Evolutionary conservation across 2,113 vertebrate species (phyloP).

Genomic region (Silurus glanis): DNA sequence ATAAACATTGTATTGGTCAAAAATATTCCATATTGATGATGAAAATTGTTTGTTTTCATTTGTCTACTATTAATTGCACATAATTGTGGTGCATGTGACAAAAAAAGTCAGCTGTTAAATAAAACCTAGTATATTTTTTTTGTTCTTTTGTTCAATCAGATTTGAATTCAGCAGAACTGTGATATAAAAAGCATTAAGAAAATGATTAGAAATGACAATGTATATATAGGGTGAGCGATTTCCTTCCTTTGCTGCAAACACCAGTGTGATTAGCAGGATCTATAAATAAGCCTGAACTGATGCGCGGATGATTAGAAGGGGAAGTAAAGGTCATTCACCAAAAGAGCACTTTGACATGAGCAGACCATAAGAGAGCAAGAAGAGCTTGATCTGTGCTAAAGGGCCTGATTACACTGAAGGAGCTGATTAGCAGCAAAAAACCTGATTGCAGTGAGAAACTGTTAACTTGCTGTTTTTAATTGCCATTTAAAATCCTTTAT

Average conservation of each 20-base stretch:
- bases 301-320: background rate
- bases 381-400: background rate
- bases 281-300: slow-evolving; percentile 2
- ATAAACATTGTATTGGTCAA: background rate
- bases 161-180: background rate
- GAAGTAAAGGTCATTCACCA: slow-evolving; percentile 13
- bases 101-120: background rate
- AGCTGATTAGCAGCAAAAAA: slow-evolving; percentile 13
- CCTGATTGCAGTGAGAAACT: background rate
- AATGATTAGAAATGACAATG: too few relatives aligned
- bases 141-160: too few relatives aligned
- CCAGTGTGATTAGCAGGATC: background rate
- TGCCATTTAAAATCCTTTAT: background rate
- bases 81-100: background rate
- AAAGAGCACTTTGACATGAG: slow-evolving; percentile 13
- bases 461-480: slow-evolving; percentile 18
- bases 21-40: background rate
- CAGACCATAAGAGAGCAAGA: background rate
- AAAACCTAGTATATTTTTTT: too few relatives aligned
- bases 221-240: background rate
- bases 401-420: background rate
- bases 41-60: background rate
- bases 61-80: background rate
- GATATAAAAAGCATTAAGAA: background rate
- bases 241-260: background rate